Evolutionary conservation across 2,113 vertebrate species (phyloP).

Genomic region (Pelecanus crispus): DNA sequence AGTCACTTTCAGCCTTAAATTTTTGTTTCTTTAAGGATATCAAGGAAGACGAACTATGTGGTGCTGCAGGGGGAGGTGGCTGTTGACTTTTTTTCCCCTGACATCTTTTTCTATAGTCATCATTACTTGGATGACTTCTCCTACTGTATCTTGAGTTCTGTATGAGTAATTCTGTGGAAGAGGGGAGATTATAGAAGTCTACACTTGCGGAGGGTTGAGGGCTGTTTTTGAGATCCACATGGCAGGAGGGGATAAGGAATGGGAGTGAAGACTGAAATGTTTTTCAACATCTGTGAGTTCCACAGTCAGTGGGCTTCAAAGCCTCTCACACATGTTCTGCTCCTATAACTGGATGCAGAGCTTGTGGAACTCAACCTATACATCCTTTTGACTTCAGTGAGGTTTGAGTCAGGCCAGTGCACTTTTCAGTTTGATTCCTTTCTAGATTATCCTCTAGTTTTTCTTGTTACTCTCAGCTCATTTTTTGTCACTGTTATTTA

Average conservation of each 20-base stretch:
- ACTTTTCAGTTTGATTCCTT: background rate
- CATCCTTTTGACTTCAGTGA: background rate
- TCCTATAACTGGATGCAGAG: background rate
- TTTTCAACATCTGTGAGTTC: background rate
- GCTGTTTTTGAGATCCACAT: background rate
- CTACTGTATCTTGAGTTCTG: background rate
- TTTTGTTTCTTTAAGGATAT: background rate
- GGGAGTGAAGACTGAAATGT: background rate
- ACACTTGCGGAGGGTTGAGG: background rate
- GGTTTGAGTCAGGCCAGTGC: background rate
- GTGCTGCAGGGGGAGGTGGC: background rate
- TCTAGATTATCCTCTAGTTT: background rate
- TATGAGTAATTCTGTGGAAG: background rate
- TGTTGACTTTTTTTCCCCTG: background rate
- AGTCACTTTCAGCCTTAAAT: background rate
- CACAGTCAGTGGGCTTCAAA: background rate
- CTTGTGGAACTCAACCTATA: background rate
- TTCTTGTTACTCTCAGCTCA: slow-evolving; percentile 2
- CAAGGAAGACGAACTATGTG: background rate
- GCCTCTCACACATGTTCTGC: background rate
- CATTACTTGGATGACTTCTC: background rate
- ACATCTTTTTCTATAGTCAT: background rate
- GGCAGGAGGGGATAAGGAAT: background rate
- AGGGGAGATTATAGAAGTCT: background rate
- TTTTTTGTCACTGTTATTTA: slow-evolving; percentile 3